Evolutionary conservation across 2,113 vertebrate species (phyloP).

Genomic region (Lates calcarifer): DNA sequence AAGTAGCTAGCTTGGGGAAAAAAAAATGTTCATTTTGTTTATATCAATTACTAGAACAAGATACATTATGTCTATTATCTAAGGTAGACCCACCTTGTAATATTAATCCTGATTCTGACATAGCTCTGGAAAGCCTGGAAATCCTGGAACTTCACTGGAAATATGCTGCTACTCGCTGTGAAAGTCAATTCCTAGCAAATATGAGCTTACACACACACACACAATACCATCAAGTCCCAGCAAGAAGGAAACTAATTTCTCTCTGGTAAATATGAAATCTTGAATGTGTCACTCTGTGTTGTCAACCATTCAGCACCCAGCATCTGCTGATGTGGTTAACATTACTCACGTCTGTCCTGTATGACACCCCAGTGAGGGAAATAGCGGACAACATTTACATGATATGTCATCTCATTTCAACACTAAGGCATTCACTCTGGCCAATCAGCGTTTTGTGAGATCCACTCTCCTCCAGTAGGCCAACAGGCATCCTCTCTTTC

Average conservation of each 20-base stretch:
- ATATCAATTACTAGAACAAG: no score
- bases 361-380: conserved; percentile 48
- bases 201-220: background rate
- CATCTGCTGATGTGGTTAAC: conserved; percentile 53
- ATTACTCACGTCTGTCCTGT: conserved; percentile 58
- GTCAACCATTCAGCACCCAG: conserved; percentile 19
- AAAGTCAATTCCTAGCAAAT: conserved; percentile 6
- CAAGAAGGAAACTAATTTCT: conserved; percentile 45
- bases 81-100: background rate
- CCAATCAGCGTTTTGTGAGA: conserved; percentile 60
- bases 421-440: conserved; percentile 49
- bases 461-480: conserved; percentile 15
- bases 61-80: background rate
- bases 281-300: conserved; percentile 56
- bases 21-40: no score
- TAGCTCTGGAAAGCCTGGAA: background rate
- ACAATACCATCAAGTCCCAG: conserved; percentile 30
- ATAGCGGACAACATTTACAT: conserved; percentile 59
- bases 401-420: conserved; percentile 65
- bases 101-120: background rate
- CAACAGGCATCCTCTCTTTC: conserved; percentile 4
- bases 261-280: conserved; percentile 62
- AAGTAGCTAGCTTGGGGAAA: background rate
- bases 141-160: background rate
- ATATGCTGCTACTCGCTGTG: background rate